Conservation (phyloP, 2,113 vertebrate genomes). For the Bos indicus region DNA sequence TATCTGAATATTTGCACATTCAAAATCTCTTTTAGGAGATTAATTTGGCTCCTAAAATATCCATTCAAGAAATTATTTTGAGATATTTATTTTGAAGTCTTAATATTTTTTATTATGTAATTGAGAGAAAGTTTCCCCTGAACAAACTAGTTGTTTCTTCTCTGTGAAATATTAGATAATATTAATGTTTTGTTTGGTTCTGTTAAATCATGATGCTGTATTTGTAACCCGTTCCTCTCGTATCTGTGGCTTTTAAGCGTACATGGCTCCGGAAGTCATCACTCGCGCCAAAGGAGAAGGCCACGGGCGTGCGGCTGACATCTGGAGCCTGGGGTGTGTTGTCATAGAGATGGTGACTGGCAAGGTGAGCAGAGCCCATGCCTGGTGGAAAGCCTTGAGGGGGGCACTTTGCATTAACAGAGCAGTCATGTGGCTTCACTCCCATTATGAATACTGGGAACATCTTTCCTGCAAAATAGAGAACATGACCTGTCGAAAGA, state of each 20-base stretch:
- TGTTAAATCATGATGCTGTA: rapidly evolving
- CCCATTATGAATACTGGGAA: background rate
- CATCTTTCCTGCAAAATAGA: background rate
- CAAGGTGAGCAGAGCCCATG: constrained; percentile 83
- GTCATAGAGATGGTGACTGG: constrained; percentile 99
- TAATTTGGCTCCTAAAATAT: background rate
- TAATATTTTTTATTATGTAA: background rate
- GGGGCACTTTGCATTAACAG: too few relatives aligned
- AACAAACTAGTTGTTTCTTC: background rate
- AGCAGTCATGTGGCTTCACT: rapidly evolving
- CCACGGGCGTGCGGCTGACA: constrained; percentile 95
- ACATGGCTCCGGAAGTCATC: constrained; percentile 99
- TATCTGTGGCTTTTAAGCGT: constrained; percentile 83
- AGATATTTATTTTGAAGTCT: background rate
- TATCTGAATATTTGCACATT: background rate
- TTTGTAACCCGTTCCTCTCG: background rate
- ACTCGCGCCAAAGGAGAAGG: constrained; percentile 98
- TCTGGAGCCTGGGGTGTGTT: constrained; percentile 98
- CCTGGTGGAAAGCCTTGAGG: too few relatives aligned
- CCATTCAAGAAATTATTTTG: background rate
- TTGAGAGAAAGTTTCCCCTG: background rate
- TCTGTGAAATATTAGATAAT: background rate
- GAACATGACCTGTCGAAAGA: background rate
- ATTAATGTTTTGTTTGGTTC: background rate
- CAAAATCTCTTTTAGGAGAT: background rate